A percentile compares a stretch with the other conserved stretches of the same genome.
phyloP scores from a whole-genome alignment of 2,797 vertebrate genomes.

The Semotilus atromaculatus region DNA sequence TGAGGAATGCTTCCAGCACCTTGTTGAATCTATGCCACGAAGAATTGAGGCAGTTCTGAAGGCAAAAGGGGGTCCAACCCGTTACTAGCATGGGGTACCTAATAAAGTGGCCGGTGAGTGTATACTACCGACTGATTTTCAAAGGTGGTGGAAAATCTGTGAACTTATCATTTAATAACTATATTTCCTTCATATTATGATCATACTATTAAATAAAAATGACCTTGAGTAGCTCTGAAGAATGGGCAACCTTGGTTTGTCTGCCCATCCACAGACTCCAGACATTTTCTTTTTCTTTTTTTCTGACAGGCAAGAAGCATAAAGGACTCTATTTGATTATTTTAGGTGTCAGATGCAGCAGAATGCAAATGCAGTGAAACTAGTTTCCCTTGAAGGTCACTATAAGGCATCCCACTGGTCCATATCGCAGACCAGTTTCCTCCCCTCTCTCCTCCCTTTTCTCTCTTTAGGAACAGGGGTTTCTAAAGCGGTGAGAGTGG shows the following conservation, averaged over 20 bases:
- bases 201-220: not conserved
- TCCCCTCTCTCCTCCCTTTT: not conserved
- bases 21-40: too few species aligned
- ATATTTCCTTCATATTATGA: not conserved
- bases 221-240: not conserved
- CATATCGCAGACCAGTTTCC: constrained; percentile 4
- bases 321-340: constrained; percentile 23
- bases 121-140: not conserved
- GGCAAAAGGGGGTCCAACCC: too few species aligned
- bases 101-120: too few species aligned
- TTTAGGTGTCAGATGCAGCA: constrained; percentile 23
- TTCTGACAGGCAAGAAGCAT: not conserved
- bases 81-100: too few species aligned
- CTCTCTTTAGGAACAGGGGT: not conserved
- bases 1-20: too few species aligned
- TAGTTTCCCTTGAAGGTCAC: constrained; percentile 5
- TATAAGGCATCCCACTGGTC: constrained; percentile 1
- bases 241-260: not conserved
- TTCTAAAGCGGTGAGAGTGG: not conserved
- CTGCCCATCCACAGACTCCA: not conserved
- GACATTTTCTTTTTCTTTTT: not conserved
- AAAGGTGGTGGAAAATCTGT: not conserved
- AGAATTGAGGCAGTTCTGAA: too few species aligned
- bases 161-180: not conserved
- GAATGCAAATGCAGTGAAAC: constrained; percentile 1